phyloP scores from a whole-genome alignment of 2,888 invertebrate species.

The Bombylius discolor region DNA sequence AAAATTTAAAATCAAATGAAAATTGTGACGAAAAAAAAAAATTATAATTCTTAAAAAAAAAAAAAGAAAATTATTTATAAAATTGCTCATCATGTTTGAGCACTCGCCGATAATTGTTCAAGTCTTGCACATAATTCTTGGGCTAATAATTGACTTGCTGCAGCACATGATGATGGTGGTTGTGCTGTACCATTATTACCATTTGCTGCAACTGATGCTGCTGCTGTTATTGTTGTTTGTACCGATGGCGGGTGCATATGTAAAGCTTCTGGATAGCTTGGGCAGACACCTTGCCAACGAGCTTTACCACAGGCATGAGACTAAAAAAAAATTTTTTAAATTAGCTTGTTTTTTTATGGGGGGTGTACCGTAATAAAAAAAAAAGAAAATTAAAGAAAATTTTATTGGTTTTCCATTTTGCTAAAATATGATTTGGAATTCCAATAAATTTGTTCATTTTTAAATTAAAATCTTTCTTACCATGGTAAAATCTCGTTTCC shows the following conservation, averaged over 20 bases:
- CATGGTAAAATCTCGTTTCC: conserved; percentile 67
- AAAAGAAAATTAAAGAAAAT: no score
- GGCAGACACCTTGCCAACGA: conserved; percentile 57
- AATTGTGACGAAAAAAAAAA: not conserved
- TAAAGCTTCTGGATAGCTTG: conserved; percentile 34
- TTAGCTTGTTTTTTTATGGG: not conserved
- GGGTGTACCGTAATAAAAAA: no score
- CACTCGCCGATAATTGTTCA: conserved; percentile 39
- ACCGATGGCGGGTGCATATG: conserved; percentile 19
- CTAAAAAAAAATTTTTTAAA: conserved; percentile 31
- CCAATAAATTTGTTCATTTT: not conserved
- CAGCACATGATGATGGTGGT: conserved; percentile 26
- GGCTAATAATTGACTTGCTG: conserved; percentile 35
- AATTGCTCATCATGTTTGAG: conserved; percentile 29
- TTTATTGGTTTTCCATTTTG: no score
- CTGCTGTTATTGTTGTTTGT: not conserved
- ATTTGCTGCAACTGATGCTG: not conserved
- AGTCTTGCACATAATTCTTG: conserved; percentile 42
- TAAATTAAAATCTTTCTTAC: conserved; percentile 36
- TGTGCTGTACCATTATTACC: not conserved
- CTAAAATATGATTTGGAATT: no score
- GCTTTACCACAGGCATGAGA: conserved; percentile 59
- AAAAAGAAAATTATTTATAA: not conserved
- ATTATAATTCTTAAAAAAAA: no score
- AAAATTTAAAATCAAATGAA: not conserved